These are phyloP conservation scores for Toxostoma redivivum DNA, from an alignment of 2,113 vertebrate species.

Conservation along the genomic window DNA sequence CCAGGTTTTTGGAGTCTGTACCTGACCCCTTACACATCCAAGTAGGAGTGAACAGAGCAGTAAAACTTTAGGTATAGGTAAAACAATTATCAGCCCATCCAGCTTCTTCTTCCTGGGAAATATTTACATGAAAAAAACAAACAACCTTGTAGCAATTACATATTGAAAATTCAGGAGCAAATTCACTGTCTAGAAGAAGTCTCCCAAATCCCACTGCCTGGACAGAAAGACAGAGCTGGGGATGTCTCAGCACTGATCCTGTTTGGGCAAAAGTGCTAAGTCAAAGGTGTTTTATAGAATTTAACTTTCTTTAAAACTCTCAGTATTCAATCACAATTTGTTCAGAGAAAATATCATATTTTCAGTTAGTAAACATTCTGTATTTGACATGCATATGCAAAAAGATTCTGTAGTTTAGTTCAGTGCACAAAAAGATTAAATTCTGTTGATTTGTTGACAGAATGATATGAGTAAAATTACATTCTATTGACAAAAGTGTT, in stretches of 20 bases:
- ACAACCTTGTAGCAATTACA: not conserved
- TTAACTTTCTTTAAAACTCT: not conserved
- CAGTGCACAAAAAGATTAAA: not conserved
- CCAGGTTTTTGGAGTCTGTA: not conserved
- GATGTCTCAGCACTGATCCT: not conserved
- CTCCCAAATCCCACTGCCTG: not conserved
- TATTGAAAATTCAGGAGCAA: not conserved
- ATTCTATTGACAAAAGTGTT: conserved; percentile 22
- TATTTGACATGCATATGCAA: not conserved
- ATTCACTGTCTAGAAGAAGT: not conserved
- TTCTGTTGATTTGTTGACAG: not conserved
- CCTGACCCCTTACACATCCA: not conserved
- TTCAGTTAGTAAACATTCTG: not conserved
- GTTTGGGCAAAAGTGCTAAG: not conserved
- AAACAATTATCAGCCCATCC: not conserved
- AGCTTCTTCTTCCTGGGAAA: not conserved
- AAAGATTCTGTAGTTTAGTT: not conserved
- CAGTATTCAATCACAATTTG: not conserved
- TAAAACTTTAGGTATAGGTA: not conserved
- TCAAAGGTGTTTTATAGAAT: not conserved
- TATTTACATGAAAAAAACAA: not conserved
- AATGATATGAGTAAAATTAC: conserved; percentile 8
- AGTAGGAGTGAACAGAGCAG: not conserved
- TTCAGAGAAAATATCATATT: not conserved
- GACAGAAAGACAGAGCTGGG: not conserved